Evolutionary conservation across 2,113 vertebrate genomes (phyloP), one percentile per base, ranked within the genome.

Genomic region (Murina feae): DNA sequence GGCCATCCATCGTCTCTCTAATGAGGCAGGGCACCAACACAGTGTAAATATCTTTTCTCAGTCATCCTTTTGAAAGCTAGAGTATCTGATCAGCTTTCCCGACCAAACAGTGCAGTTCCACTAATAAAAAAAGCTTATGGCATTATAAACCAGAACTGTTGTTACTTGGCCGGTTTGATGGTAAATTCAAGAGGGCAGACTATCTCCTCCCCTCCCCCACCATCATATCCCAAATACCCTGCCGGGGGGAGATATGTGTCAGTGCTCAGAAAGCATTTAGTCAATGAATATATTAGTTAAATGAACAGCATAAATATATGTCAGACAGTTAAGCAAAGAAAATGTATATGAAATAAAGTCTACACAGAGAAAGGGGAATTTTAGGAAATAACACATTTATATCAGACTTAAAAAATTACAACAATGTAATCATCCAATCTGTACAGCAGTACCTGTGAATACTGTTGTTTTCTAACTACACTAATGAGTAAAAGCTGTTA

Each of bases 101-200:
- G 63, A 76, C 42, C 32, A 66, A 2, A 60, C 4, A 44, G 68
- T 7, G 10, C 23, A 90, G 17, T 79, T 83, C 86, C 51, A 83
- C 13, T 66, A 93, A 63, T 83, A 47, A 82, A 86, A 85, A 86
- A 93, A 65, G 30, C 10, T 28, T 39, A 20, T 18, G 25, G 60
- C 16, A 65, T 39, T 74, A 83, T 37, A 79, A 80, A 84, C 75
- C 55, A 65, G 3, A 90, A 65, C 5, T 42, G 20, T 60, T 69
- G 13, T 25, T 25, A 65, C 11, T 71, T 66, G 23, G 6, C 5
- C 90, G 74, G 39, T 42, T 47, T 85, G 8, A 60, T 83, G 72
- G 58, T 55, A 63, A 88, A 53, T 81, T 58, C 51, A 84, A 23
- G 23, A 90, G 9, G 4, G 10, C 2, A 30, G 16, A 49, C 2